Evolutionary conservation across 2,888 invertebrate species (phyloP), one percentile per base, ranked within the genome.

Genomic region (Osmoderma eremita): DNA sequence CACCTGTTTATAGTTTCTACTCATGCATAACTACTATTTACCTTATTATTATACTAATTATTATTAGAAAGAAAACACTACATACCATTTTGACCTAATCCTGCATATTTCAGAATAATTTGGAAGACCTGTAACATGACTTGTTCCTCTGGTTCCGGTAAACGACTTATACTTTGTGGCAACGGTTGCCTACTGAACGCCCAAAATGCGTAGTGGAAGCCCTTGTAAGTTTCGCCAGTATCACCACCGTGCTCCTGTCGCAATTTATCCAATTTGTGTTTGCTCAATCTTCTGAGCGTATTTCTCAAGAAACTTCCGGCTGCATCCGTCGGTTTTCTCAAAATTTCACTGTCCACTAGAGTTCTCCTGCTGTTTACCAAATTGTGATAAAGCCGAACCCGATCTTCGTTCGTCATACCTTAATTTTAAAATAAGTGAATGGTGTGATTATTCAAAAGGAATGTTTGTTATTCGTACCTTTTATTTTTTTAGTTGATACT

Each of bases 41-140:
- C 4, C 6, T 1, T 15, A 5, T 10, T 41, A 41, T 5, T 24
- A 24, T 5, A 24, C 24, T 5, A 24, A 24, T 24, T 24, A 24
- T 24, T 4, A 24, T 4, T 1, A 30, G 6, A 30, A 30, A 8
- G 30, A 6, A 30, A 45, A 42, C 18, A 54, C 6, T 24, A 56
- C 76, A 79, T 78, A 83, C 87, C 90, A 75, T 89, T 89, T 76
- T 88, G 88, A 53, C 89, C 90, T 3, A 95, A 83, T 0, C 95
- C 95, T 3, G 95, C 93, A 82, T 95, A 97, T 18, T 94, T 93
- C 74, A 97, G 86, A 78, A 97, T 92, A 48, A 90, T 87, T 82
- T 94, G 93, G 80, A 96, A 97, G 77, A 96, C 92, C 82, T 93
- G 93, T 74, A 95, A 83, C 78, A 95, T 92, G 12, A 92, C 87